These are phyloP conservation scores for Sycophila sp. DNA, from an alignment of 1,140 invertebrate species.

Conservation along the genomic window DNA sequence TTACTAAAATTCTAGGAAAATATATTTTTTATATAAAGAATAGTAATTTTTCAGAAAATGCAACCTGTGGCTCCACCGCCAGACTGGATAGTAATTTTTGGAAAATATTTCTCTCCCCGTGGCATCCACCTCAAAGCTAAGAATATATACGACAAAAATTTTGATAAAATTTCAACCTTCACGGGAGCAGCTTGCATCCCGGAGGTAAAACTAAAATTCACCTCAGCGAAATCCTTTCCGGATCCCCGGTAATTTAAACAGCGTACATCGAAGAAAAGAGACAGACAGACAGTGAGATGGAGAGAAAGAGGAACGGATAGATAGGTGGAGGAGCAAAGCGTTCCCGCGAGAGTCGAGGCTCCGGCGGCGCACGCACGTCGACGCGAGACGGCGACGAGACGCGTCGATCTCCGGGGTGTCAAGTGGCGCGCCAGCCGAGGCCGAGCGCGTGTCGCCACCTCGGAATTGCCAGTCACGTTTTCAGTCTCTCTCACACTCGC, in stretches of 20 bases:
- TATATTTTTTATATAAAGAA: too few relatives aligned
- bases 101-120: too few relatives aligned
- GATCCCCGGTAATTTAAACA: not conserved
- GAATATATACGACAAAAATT: too few relatives aligned
- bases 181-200: too few relatives aligned
- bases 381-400: slow-evolving; percentile 1
- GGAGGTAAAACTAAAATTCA: not conserved
- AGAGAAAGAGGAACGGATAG: too few relatives aligned
- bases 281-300: too few relatives aligned
- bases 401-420: slow-evolving; percentile 16
- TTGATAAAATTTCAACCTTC: too few relatives aligned
- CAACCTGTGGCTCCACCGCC: too few relatives aligned
- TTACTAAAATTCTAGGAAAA: too few relatives aligned
- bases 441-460: not conserved
- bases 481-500: slow-evolving; percentile 30
- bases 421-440: not conserved
- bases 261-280: not conserved
- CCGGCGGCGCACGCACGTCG: not conserved
- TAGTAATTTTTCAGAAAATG: too few relatives aligned
- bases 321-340: not conserved
- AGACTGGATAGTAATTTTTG: too few relatives aligned
- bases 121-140: too few relatives aligned
- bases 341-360: not conserved
- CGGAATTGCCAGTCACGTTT: slow-evolving; percentile 51
- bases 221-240: not conserved